Percentiles rank a stretch among this genome's conserved stretches.
phyloP scores from a whole-genome alignment of 2,113 vertebrate species.

The Myiozetetes cayanensis region DNA sequence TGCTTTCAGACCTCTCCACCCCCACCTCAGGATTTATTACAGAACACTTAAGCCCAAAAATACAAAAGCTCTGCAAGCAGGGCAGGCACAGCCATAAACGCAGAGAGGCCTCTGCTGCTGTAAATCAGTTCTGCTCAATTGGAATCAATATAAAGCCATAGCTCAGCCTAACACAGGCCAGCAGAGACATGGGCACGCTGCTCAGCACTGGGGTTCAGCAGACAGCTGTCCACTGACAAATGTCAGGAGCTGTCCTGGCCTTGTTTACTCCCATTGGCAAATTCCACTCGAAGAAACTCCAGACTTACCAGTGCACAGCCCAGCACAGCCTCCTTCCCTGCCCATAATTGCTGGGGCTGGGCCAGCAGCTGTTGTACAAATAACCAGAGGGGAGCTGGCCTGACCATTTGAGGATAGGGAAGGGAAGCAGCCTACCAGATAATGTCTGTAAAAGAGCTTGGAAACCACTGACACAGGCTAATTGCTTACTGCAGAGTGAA shows the following conservation, averaged over 20 bases:
- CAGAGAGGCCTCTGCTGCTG: neutral
- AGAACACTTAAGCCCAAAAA: neutral
- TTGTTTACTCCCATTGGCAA: neutral
- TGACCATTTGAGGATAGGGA: neutral
- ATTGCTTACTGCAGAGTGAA: slow-evolving; percentile 3
- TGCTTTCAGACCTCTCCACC: neutral
- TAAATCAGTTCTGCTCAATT: neutral
- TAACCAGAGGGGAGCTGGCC: neutral
- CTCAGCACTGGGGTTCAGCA: neutral
- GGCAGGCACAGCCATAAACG: neutral
- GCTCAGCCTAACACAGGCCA: neutral
- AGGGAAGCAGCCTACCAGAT: slow-evolving; percentile 24
- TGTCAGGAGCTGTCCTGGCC: neutral
- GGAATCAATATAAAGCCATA: neutral
- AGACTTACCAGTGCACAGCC: neutral
- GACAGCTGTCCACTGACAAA: neutral
- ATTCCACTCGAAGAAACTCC: neutral
- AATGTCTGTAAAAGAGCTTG: neutral
- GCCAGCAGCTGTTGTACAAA: slow-evolving; percentile 17
- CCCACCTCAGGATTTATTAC: neutral
- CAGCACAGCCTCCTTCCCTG: neutral
- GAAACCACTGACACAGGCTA: neutral
- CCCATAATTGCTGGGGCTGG: neutral
- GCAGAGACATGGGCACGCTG: rapidly evolving
- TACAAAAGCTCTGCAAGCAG: neutral